A percentile compares a stretch with the other conserved stretches of the same genome.
phyloP scores from a whole-genome alignment of 2,888 invertebrate genomes.

The Drosophila stalkeri region DNA sequence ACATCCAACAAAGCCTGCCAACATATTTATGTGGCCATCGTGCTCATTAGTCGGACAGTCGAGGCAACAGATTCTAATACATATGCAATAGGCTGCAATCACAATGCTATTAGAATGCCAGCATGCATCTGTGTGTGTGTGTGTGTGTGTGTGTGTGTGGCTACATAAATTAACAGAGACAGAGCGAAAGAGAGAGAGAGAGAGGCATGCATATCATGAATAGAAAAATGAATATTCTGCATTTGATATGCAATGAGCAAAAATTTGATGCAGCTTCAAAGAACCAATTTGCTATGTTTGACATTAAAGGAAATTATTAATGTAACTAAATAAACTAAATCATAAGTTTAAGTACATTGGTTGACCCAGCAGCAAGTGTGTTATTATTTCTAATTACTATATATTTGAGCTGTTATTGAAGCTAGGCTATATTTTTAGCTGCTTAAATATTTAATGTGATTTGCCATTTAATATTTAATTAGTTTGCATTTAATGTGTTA shows the following conservation, averaged over 20 bases:
- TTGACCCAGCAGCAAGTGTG: too few relatives aligned
- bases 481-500: too few relatives aligned
- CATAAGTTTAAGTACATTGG: too few relatives aligned
- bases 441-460: too few relatives aligned
- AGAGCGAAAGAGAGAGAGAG: background rate
- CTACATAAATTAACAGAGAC: constrained; percentile 29
- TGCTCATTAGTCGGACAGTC: constrained; percentile 30
- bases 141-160: constrained; percentile 4
- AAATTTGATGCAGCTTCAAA: constrained; percentile 18
- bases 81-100: constrained; percentile 20
- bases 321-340: too few relatives aligned
- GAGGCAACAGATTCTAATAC: constrained; percentile 18
- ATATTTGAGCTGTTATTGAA: too few relatives aligned
- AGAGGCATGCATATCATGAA: constrained; percentile 43
- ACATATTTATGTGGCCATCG: constrained; percentile 37
- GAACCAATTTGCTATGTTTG: constrained; percentile 23
- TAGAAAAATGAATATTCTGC: constrained; percentile 41
- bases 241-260: constrained; percentile 45
- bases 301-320: background rate
- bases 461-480: too few relatives aligned
- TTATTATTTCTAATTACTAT: too few relatives aligned
- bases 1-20: constrained; percentile 12
- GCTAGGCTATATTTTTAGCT: too few relatives aligned
- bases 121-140: constrained; percentile 4
- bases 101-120: background rate